Evolutionary conservation across 2,888 invertebrate genomes (phyloP), one percentile per base, ranked within the genome.

Genomic region (Apomyelois bistriatella): DNA sequence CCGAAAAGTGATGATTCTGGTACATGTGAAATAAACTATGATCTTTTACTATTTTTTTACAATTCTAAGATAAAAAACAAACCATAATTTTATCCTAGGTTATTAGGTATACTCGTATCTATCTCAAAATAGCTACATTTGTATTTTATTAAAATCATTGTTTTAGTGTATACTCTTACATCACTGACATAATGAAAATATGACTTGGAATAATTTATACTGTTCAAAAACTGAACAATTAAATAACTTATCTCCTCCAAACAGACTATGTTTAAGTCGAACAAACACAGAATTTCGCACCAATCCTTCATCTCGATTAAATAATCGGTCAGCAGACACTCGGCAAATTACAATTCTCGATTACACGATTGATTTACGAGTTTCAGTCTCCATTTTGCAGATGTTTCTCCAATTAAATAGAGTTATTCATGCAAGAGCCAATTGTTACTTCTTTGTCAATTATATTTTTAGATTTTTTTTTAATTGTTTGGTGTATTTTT

Each of bases 311-410:
- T 61, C 64, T 57, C 59, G 59, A 62, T 68, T 69, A 65, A 62
- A 62, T 68, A 62, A 60, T 53, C 38, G 57, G 56, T 58, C 52
- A 59, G 55, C 56, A 52, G 48, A 55, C 32, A 50, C 28, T 50
- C 41, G 58, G 56, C 48, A 54, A 64, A 62, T 64, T 64, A 63
- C 54, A 56, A 59, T 62, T 51, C 58, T 56, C 58, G 57, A 63
- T 64, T 57, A 60, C 53, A 53, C 58, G 57, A 73, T 76, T 79
- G 77, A 82, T 82, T 79, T 74, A 78, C 76, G 66, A 59, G 59
- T 73, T 68, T 66, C 70, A 71, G 71, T 72, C 66, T 61, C 66
- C 74, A 81, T 79, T 82, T 79, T 78, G 77, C 68, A 72, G 79
- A 73, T 76, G 66, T 74, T 80, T 76, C 73, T 72, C 70, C 72